Evolutionary conservation across 2,797 vertebrate species (phyloP).

Genomic region (Lagorchestes hirsutus): DNA sequence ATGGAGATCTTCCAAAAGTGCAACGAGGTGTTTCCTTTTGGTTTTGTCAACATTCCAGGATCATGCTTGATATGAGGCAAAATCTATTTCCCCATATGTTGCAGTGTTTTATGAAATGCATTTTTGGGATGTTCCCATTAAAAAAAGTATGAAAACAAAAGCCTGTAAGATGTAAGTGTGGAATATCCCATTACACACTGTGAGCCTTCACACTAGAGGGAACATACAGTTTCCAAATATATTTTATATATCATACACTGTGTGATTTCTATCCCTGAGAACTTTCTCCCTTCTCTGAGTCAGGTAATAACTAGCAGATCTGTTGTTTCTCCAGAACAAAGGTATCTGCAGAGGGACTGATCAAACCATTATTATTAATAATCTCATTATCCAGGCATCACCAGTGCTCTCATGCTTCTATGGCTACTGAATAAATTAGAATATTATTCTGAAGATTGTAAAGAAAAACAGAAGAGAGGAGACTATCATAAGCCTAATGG

Average conservation of each 20-base stretch:
- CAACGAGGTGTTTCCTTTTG: conserved; percentile 12
- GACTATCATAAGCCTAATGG: not conserved
- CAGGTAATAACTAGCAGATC: conserved; percentile 56
- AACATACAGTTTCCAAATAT: conserved; percentile 7
- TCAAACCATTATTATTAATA: conserved; percentile 71
- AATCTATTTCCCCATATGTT: conserved; percentile 34
- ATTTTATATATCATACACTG: conserved; percentile 71
- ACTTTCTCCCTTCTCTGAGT: conserved; percentile 48
- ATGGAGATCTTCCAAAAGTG: conserved; percentile 17
- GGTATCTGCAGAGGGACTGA: conserved; percentile 61
- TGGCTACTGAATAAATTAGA: conserved; percentile 48
- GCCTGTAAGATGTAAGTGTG: conserved; percentile 38
- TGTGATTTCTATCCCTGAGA: conserved; percentile 59
- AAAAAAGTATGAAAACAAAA: conserved; percentile 47
- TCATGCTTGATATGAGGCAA: conserved; percentile 23
- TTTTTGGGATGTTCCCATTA: conserved; percentile 42
- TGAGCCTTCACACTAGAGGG: conserved; percentile 48
- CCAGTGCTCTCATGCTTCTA: conserved; percentile 51
- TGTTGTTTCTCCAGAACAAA: conserved; percentile 69
- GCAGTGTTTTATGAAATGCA: conserved; percentile 3
- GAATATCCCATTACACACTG: conserved; percentile 16
- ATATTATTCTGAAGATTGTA: conserved; percentile 55
- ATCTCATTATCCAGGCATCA: conserved; percentile 64
- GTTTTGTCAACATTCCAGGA: conserved; percentile 44
- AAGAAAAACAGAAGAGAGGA: conserved; percentile 40